Evolutionary conservation across 2,797 vertebrate species (phyloP).

Genomic region (Perodicticus potto): DNA sequence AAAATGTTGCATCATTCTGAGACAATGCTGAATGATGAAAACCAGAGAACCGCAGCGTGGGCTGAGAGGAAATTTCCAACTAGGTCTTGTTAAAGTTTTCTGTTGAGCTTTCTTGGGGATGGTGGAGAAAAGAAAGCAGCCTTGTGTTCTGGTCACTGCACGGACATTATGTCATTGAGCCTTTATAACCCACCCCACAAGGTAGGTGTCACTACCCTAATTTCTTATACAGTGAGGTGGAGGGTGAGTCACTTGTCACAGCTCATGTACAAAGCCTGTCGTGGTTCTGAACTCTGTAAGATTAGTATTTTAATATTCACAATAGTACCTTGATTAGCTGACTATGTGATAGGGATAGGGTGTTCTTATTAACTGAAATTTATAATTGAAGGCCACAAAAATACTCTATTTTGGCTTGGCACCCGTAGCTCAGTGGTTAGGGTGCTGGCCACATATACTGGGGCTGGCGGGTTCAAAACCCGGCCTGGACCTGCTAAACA

Average conservation of each 20-base stretch:
- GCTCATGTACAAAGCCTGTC: not conserved
- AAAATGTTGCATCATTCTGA: conserved; percentile 27
- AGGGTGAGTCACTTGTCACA: not conserved
- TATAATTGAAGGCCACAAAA: not conserved
- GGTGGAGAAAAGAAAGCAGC: not conserved
- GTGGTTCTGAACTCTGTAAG: not conserved
- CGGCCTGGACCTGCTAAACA: too few species aligned
- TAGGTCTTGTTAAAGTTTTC: not conserved
- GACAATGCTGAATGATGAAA: not conserved
- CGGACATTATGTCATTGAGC: not conserved
- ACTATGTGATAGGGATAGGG: not conserved
- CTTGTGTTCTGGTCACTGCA: not conserved
- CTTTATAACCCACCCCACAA: not conserved
- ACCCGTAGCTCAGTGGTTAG: too few species aligned
- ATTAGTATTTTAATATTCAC: conserved; percentile 17
- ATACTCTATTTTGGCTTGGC: not conserved
- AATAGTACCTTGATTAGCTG: not conserved
- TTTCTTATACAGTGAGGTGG: not conserved
- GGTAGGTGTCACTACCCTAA: not conserved
- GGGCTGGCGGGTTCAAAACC: too few species aligned
- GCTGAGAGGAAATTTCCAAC: not conserved
- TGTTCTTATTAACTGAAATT: conserved; percentile 17
- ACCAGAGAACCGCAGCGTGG: not conserved
- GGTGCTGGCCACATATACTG: too few species aligned
- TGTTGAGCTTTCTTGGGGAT: not conserved